A percentile compares a stretch with the other conserved stretches of the same genome.
These are phyloP conservation scores for Zootoca vivipara DNA, from an alignment of 2,113 vertebrate species.

Conservation along the genomic window DNA sequence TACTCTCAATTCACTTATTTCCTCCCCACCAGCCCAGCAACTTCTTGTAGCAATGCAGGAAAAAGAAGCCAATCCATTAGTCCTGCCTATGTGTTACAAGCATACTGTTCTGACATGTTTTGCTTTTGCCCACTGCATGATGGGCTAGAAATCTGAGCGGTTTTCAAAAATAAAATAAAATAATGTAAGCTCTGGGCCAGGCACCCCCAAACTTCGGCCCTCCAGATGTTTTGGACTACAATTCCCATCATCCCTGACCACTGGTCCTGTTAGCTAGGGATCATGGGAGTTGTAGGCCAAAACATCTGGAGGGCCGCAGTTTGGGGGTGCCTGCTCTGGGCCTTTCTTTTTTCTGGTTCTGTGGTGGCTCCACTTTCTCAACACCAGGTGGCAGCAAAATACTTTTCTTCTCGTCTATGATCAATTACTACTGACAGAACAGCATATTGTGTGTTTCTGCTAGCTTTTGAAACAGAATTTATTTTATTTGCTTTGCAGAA, in stretches of 20 bases:
- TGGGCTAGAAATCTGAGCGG: neutral
- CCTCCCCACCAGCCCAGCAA: neutral
- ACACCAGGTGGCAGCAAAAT: conserved; percentile 4
- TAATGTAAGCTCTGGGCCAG: neutral
- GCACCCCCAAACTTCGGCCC: too few species aligned
- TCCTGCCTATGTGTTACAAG: too few species aligned
- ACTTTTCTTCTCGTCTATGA: neutral
- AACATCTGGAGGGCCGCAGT: too few species aligned
- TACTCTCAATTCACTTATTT: neutral
- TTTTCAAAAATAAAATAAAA: too few species aligned
- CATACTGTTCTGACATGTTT: neutral
- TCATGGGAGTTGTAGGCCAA: too few species aligned
- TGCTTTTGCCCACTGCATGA: too few species aligned
- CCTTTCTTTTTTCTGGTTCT: neutral
- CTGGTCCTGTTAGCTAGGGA: too few species aligned
- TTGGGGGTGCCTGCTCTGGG: too few species aligned
- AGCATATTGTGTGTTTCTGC: neutral
- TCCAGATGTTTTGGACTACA: too few species aligned
- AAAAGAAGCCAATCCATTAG: neutral
- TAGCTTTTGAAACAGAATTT: neutral
- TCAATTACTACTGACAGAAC: neutral
- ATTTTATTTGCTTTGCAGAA: neutral
- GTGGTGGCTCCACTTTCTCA: neutral
- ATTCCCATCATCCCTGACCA: too few species aligned
- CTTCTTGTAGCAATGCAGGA: neutral